Percentiles rank a stretch among this genome's conserved stretches.
Conservation (phyloP, 2,113 vertebrate species). For the Salvelinus sp. region DNA sequence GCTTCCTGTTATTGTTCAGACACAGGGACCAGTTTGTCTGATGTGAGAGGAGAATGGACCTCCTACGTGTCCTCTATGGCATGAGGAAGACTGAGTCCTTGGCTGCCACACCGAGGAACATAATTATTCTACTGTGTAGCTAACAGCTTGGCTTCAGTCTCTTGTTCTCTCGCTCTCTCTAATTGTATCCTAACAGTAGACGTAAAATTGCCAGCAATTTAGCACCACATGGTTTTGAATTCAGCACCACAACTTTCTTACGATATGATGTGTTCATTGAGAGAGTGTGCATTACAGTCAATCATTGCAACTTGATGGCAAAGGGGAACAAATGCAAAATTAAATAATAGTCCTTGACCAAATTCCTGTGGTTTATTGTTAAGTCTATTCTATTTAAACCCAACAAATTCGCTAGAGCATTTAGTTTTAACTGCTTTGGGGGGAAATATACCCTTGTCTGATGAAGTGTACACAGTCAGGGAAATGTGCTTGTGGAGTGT, state of each 20-base stretch:
- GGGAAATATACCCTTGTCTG: conserved; percentile 45
- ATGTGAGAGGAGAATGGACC: conserved; percentile 18
- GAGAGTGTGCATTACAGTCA: conserved; percentile 22
- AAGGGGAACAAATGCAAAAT: conserved; percentile 46
- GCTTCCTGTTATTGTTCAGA: conserved; percentile 63
- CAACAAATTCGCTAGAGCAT: conserved; percentile 42
- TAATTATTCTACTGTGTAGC: not conserved
- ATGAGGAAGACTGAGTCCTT: conserved; percentile 5
- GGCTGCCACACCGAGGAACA: not conserved
- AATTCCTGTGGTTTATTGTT: conserved; percentile 45
- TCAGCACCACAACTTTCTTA: not conserved
- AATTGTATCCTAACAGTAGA: conserved; percentile 22
- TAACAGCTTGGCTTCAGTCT: not conserved
- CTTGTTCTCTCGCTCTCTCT: not conserved
- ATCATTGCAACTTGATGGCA: conserved; percentile 33
- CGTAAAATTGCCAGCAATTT: conserved; percentile 15
- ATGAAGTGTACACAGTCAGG: conserved; percentile 53
- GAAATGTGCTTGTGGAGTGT: conserved; percentile 20
- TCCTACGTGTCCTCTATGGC: not conserved
- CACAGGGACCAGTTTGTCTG: conserved; percentile 14
- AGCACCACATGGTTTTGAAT: conserved; percentile 8
- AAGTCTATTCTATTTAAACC: conserved; percentile 42
- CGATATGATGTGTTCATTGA: conserved; percentile 37
- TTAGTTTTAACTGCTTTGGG: conserved; percentile 46
- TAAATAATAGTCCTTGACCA: conserved; percentile 45